Percentiles rank a stretch among this genome's conserved stretches.
phyloP scores from a whole-genome alignment of 2,888 invertebrate species.

The Eueremaeus valkanovi region DNA sequence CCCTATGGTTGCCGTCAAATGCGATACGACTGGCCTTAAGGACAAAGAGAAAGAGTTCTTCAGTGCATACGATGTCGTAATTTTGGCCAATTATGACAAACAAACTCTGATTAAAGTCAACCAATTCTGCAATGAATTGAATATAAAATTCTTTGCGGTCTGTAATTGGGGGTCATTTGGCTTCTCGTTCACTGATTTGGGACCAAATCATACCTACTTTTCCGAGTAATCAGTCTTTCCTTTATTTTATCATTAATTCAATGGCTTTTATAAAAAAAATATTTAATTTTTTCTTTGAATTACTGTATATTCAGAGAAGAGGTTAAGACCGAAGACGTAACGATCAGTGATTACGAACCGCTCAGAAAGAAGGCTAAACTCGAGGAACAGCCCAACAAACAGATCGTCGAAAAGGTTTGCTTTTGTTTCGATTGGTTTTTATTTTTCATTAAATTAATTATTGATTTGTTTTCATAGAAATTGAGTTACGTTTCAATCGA shows the following conservation, averaged over 20 bases:
- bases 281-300: constrained; percentile 9
- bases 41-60: constrained; percentile 38
- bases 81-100: constrained; percentile 40
- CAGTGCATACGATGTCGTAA: constrained; percentile 41
- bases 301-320: constrained; percentile 39
- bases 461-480: constrained; percentile 49
- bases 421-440: no score
- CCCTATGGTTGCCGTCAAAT: constrained; percentile 80
- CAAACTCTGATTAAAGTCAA: constrained; percentile 43
- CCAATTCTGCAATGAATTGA: constrained; percentile 38
- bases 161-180: constrained; percentile 78
- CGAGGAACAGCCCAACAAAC: constrained; percentile 15
- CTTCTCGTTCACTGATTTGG: constrained; percentile 82
- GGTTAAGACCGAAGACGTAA: constrained; percentile 3
- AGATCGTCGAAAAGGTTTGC: constrained; percentile 21
- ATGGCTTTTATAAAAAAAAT: neutral
- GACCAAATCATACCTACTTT: constrained; percentile 65
- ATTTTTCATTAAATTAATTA: no score
- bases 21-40: constrained; percentile 17
- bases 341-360: constrained; percentile 4
- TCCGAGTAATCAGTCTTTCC: constrained; percentile 59
- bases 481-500: constrained; percentile 63
- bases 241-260: neutral
- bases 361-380: constrained; percentile 15
- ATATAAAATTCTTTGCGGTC: constrained; percentile 44